phyloP scores from a whole-genome alignment of 1,140 invertebrate species.

The Heliconius nattereri region DNA sequence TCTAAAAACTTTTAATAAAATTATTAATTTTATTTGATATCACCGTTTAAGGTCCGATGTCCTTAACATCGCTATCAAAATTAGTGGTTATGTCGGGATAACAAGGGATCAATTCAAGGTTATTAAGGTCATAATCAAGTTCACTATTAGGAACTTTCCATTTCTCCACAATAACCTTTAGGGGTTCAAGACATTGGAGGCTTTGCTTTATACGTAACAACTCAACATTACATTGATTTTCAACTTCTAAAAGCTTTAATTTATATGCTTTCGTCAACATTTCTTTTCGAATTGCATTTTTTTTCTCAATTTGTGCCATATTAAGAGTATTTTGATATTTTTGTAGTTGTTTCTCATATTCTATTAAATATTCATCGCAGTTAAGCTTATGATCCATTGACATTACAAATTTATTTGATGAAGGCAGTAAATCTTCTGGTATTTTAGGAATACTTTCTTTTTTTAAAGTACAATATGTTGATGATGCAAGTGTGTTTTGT shows the following conservation, averaged over 20 bases:
- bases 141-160: slow-evolving; percentile 60
- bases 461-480: background rate
- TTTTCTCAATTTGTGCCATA: slow-evolving; percentile 73
- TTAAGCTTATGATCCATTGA: slow-evolving; percentile 60
- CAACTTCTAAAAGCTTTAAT: slow-evolving; percentile 78
- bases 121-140: slow-evolving; percentile 56
- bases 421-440: slow-evolving; percentile 27
- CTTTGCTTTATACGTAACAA: slow-evolving; percentile 79
- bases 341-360: slow-evolving; percentile 74
- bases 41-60: slow-evolving; percentile 33
- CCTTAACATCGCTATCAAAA: slow-evolving; percentile 50
- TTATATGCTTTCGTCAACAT: slow-evolving; percentile 78
- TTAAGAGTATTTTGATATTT: slow-evolving; percentile 72
- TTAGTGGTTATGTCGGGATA: slow-evolving; percentile 57
- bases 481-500: background rate
- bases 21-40: slow-evolving; percentile 21
- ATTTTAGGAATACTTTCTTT: background rate
- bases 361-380: slow-evolving; percentile 70
- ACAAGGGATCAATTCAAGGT: slow-evolving; percentile 63
- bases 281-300: slow-evolving; percentile 75
- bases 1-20: background rate
- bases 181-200: slow-evolving; percentile 77
- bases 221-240: slow-evolving; percentile 82
- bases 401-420: slow-evolving; percentile 46
- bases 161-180: slow-evolving; percentile 72